Base-by-base conservation (phyloP, 2,888 invertebrate species). In the Tubulanus polymorphus region DNA sequence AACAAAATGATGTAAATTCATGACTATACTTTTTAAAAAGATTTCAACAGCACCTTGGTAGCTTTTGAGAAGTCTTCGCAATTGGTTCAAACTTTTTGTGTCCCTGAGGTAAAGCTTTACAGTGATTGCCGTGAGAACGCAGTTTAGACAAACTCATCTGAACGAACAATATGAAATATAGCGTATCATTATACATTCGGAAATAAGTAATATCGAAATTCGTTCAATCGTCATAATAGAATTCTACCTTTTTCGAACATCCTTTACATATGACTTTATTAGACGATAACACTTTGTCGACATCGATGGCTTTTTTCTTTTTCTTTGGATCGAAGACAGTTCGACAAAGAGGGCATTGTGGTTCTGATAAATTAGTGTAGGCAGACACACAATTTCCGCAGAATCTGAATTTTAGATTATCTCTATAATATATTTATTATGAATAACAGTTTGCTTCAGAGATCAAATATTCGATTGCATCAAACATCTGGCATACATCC, bases 341-440 rank as follows among this genome's bases (percentile, higher is more conserved):
- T 10, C 69, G 54, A 57, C 70, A 70, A n/a, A 67, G 55, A 1
- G 69, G 67, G 53, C 70, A 71, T 28, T 60, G 59, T 10, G 64
- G 58, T 15, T 60, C 57, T 5, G 35, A 45, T 6, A 55, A 29
- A 18, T 37, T 12, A 28, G 30, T 30, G 12, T 46, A 52, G 27
- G 47, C 23, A 10, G 35, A 27, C 26, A 55, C 37, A 48, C 55
- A 55, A 23, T 27, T 26, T 20, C 35, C 32, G 20, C 55, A 55
- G 28, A 55, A 55, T 35, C 55, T 55, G 30, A n/a, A 55, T 50
- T 28, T 29, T 27, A 45, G 18, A 37, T 32, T 18, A 37, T 12
- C n/a, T 51, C 41, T 41, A 47, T 49, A 23, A 60, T 46, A 20
- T 60, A 3, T 3, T 3, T 5, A 2, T 3, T 20, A n/a, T 3